These are phyloP conservation scores for Columba guinea DNA, from an alignment of 2,797 vertebrate species.

Conservation along the genomic window DNA sequence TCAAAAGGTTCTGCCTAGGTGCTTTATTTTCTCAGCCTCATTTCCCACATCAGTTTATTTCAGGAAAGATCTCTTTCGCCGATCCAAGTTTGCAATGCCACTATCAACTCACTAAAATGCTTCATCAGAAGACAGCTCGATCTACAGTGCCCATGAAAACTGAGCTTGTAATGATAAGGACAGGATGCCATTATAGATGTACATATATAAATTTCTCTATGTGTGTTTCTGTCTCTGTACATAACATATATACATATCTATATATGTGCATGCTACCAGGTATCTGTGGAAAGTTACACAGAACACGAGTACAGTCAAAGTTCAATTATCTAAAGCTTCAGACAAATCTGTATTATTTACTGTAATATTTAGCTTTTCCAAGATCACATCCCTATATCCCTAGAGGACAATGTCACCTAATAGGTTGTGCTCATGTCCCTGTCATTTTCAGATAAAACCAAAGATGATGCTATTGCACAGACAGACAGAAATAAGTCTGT, in stretches of 20 bases:
- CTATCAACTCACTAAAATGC: background rate
- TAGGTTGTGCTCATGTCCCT: background rate
- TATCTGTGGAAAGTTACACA: background rate
- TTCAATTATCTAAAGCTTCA: background rate
- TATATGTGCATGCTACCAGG: background rate
- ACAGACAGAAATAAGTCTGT: background rate
- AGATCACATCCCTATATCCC: background rate
- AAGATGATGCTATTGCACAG: background rate
- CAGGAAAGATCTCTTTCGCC: background rate
- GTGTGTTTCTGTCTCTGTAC: background rate
- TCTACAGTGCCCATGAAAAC: background rate
- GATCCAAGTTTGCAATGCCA: background rate
- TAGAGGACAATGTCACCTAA: constrained; percentile 22
- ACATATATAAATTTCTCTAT: background rate
- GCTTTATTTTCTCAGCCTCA: background rate
- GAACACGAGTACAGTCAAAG: background rate
- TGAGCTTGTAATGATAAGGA: background rate
- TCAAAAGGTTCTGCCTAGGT: background rate
- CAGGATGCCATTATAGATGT: background rate
- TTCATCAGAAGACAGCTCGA: background rate
- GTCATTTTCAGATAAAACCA: background rate
- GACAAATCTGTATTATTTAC: background rate
- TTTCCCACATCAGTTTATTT: background rate
- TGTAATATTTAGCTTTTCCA: background rate
- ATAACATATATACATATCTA: background rate